Evolutionary conservation across 2,888 invertebrate genomes (phyloP).

Genomic region (Malthinus flaveolus): DNA sequence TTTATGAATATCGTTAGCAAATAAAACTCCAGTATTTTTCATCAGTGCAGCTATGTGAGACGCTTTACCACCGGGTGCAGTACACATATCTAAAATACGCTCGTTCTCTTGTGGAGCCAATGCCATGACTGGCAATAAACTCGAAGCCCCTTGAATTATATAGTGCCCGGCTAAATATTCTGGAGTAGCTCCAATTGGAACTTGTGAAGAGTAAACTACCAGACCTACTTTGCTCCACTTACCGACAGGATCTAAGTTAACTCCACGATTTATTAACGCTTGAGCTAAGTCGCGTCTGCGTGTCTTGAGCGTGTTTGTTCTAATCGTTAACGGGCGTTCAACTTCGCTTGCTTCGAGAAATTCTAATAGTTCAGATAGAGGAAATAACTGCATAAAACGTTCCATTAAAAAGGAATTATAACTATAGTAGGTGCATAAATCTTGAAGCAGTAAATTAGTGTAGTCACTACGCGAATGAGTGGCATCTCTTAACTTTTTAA

Average conservation of each 20-base stretch:
- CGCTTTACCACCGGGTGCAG: slow-evolving; percentile 98
- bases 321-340: slow-evolving; percentile 90
- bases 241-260: slow-evolving; percentile 96
- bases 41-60: slow-evolving; percentile 97
- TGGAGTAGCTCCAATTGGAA: slow-evolving; percentile 97
- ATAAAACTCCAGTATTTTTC: slow-evolving; percentile 96
- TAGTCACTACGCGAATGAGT: slow-evolving; percentile 81
- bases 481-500: slow-evolving; percentile 68
- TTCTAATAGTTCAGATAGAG: slow-evolving; percentile 83
- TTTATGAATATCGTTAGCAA: slow-evolving; percentile 93
- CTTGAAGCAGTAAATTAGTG: slow-evolving; percentile 73
- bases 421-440: slow-evolving; percentile 92
- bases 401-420: slow-evolving; percentile 97
- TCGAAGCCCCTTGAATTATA: slow-evolving; percentile 94
- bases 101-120: slow-evolving; percentile 96
- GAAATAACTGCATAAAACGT: slow-evolving; percentile 87
- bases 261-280: slow-evolving; percentile 92
- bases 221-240: slow-evolving; percentile 99
- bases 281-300: slow-evolving; percentile 91
- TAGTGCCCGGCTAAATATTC: slow-evolving; percentile 99
- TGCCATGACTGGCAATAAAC: slow-evolving; percentile 97
- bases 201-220: slow-evolving; percentile 93
- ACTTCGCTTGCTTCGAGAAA: slow-evolving; percentile 97
- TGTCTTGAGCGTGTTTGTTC: slow-evolving; percentile 94
- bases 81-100: slow-evolving; percentile 92